Conservation (phyloP, 1,140 invertebrate species). For the Lordiphosa stackelbergi region DNA sequence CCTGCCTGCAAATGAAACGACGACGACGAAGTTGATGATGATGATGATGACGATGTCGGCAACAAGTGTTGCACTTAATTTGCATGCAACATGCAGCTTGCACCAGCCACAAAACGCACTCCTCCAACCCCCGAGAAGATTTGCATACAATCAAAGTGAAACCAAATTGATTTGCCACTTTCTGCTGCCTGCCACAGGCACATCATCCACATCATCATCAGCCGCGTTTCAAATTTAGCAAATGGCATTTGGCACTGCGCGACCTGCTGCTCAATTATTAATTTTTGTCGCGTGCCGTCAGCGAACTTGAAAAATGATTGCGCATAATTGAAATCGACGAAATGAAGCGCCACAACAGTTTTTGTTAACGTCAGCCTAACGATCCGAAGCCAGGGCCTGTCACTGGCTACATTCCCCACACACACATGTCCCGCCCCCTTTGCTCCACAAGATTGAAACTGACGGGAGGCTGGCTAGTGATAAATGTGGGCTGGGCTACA, state of each 20-base stretch:
- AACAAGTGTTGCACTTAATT: constrained; percentile 72
- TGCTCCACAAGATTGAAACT: no score
- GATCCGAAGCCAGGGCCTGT: background rate
- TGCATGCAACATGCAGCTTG: constrained; percentile 64
- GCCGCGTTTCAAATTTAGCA: constrained; percentile 64
- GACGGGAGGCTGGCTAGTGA: no score
- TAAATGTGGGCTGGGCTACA: no score
- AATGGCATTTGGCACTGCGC: constrained; percentile 36
- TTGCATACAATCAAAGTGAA: constrained; percentile 72
- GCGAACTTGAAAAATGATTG: constrained; percentile 73
- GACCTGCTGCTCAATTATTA: constrained; percentile 59
- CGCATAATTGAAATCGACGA: constrained; percentile 73
- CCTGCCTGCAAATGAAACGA: constrained; percentile 3
- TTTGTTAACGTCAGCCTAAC: constrained; percentile 47
- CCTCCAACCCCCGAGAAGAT: constrained; percentile 42
- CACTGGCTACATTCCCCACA: constrained; percentile 5
- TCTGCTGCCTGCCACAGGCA: constrained; percentile 21
- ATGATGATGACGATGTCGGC: constrained; percentile 20
- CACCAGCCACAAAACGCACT: constrained; percentile 1
- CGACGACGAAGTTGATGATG: constrained; percentile 1
- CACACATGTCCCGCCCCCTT: no score
- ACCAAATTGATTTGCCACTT: constrained; percentile 69
- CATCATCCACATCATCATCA: constrained; percentile 29
- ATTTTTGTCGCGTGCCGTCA: constrained; percentile 68
- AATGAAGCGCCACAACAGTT: constrained; percentile 54